These are phyloP conservation scores for Istiophorus platypterus DNA, from an alignment of 2,113 vertebrate species.

Conservation along the genomic window DNA sequence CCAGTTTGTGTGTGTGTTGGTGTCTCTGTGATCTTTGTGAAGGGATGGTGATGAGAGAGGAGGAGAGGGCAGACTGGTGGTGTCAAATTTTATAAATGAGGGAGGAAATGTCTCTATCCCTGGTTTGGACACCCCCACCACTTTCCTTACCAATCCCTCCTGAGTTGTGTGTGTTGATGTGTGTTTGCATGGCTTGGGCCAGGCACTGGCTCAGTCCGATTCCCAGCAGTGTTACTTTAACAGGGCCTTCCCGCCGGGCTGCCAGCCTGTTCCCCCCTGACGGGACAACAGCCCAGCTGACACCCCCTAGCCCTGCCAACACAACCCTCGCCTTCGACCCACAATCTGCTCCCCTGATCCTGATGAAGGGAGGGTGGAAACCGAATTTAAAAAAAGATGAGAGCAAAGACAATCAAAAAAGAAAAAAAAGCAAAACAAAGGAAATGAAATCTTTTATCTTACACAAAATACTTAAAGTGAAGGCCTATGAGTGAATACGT, in stretches of 20 bases:
- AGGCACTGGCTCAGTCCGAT: conserved; percentile 83
- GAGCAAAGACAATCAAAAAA: conserved; percentile 62
- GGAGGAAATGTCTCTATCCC: conserved; percentile 92
- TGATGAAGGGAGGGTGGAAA: conserved; percentile 39
- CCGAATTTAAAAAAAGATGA: conserved; percentile 68
- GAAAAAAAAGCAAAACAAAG: conserved; percentile 69
- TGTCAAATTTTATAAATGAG: conserved; percentile 95
- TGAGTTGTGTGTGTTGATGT: conserved; percentile 50
- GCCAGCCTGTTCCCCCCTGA: conserved; percentile 94
- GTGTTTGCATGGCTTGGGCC: conserved; percentile 52
- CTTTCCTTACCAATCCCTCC: conserved; percentile 47
- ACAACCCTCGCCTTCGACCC: conserved; percentile 88
- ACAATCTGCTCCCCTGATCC: conserved; percentile 90
- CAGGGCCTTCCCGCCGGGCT: conserved; percentile 94
- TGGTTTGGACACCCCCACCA: conserved; percentile 85
- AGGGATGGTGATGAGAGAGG: conserved; percentile 57
- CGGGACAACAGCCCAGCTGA: conserved; percentile 97
- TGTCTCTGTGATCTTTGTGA: conserved; percentile 47
- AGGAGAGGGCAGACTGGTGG: conserved; percentile 68
- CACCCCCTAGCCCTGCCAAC: conserved; percentile 91
- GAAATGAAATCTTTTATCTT: conserved; percentile 14
- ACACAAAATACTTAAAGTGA: conserved; percentile 16
- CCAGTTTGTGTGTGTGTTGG: conserved; percentile 16
- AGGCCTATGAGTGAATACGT: neutral
- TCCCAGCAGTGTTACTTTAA: conserved; percentile 93